A percentile compares a stretch with the other conserved stretches of the same genome.
Conservation (phyloP, 2,797 vertebrate genomes). For the Lagodon rhomboides region DNA sequence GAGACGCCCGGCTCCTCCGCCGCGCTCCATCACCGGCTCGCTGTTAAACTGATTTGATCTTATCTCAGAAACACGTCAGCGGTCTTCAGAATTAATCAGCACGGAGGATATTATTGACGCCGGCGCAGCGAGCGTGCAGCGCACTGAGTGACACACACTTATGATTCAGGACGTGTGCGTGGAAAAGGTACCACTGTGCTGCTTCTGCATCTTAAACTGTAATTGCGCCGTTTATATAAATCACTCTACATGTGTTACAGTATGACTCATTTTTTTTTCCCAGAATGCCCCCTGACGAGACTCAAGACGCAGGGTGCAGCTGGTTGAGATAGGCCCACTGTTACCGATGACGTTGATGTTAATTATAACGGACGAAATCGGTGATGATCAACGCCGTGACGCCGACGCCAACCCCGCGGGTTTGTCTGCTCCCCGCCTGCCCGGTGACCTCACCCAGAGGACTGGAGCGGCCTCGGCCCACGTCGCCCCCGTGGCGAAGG, state of each 20-base stretch:
- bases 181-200: background rate
- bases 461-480: constrained; percentile 11
- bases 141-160: constrained; percentile 6
- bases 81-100: constrained; percentile 31
- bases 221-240: background rate
- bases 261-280: constrained; percentile 59
- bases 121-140: background rate
- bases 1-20: background rate
- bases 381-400: constrained; percentile 27
- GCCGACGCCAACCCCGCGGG: constrained; percentile 5
- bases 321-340: constrained; percentile 41
- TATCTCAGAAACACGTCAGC: constrained; percentile 27
- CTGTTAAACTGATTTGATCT: constrained; percentile 34
- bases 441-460: constrained; percentile 1
- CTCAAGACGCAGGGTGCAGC: constrained; percentile 48
- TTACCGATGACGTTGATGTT: constrained; percentile 51
- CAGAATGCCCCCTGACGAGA: constrained; percentile 58
- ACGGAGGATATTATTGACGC: background rate
- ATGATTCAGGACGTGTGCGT: constrained; percentile 27
- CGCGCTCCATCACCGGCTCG: background rate
- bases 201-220: constrained; percentile 4
- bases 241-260: background rate
- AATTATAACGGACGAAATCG: constrained; percentile 41
- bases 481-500: constrained; percentile 5
- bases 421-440: background rate